phyloP scores from a whole-genome alignment of 2,113 vertebrate genomes.

The Myxocyprinus asiaticus region DNA sequence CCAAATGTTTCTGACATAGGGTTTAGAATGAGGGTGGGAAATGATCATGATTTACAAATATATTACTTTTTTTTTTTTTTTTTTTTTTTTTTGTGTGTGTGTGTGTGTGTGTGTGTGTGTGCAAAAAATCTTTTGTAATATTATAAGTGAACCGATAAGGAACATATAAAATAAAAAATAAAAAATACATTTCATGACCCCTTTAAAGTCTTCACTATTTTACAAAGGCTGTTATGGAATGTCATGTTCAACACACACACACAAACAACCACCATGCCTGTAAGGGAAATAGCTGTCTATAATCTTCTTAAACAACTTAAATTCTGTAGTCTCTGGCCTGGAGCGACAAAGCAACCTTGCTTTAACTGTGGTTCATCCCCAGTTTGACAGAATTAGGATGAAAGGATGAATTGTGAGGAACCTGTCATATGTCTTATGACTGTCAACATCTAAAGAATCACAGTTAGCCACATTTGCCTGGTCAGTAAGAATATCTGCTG shows the following conservation, averaged over 20 bases:
- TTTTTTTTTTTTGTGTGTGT: too few relatives aligned
- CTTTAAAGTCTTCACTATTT: neutral
- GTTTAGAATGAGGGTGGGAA: too few relatives aligned
- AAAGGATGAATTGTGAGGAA: constrained; percentile 39
- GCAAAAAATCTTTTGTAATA: too few relatives aligned
- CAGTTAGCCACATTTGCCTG: constrained; percentile 61
- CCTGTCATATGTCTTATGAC: constrained; percentile 40
- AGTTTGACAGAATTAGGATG: constrained; percentile 48
- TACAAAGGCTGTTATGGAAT: neutral
- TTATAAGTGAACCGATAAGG: too few relatives aligned
- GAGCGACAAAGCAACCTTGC: constrained; percentile 22
- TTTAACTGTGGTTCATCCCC: constrained; percentile 28
- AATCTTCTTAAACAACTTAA: constrained; percentile 13
- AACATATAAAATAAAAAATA: too few relatives aligned
- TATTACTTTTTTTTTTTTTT: too few relatives aligned
- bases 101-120: too few relatives aligned
- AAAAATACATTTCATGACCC: too few relatives aligned
- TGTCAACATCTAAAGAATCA: constrained; percentile 34
- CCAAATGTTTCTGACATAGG: too few relatives aligned
- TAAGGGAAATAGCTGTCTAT: constrained; percentile 24
- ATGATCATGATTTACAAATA: too few relatives aligned
- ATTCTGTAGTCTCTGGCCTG: constrained; percentile 1
- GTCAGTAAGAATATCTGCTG: constrained; percentile 74
- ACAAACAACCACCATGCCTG: constrained; percentile 9
- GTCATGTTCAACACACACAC: neutral